Base-by-base conservation (phyloP, 2,888 invertebrate genomes). In the Acronicta alni region DNA sequence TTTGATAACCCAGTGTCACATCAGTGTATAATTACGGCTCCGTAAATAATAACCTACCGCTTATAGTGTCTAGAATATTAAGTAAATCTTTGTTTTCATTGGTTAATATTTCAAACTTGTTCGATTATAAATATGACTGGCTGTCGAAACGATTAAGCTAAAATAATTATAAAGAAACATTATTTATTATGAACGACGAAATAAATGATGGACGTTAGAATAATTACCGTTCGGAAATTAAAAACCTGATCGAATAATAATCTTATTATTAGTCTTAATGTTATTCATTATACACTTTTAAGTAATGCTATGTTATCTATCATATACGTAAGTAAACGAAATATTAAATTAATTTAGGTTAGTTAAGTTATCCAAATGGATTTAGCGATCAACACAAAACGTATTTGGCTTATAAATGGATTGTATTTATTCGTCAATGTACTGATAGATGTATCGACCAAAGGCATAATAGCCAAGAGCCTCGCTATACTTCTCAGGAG, bases 1-100 rank as follows among this genome's bases (percentile, higher is more conserved):
- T 60, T 51, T 70, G 74, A 73, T 75, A 73, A 77, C 64, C 54
- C 23, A 41, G 52, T 65, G 70, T 67, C 74, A 63, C 43, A 59
- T 44, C 15, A 41, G 8, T 38, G 35, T 71, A 57, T 68, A 75
- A 73, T 75, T 71, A 71, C 57, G 26, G 35, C 35, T 51, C 49
- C 57, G 73, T 70, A 48, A 63, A 62, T 72, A 42, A 65, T 62
- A 45, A 18, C 38, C 39, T n/a, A 45, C 26, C 45, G 35, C 37
- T 45, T n/a, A 57, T 57, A 54, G 49, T 67, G 57, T 57, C 65
- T 65, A 46, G 58, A 58, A 54, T 51, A 58, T 58, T 71, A 26
- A 51, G 42, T 52, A 57, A 57, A 56, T 62, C 42, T 72, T 45
- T 65, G 55, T 60, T 62, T 72, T 65, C 37, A 45, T 55, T 43